These are phyloP conservation scores for Crocallis elinguaria DNA, from an alignment of 2,888 invertebrate species.

Conservation along the genomic window DNA sequence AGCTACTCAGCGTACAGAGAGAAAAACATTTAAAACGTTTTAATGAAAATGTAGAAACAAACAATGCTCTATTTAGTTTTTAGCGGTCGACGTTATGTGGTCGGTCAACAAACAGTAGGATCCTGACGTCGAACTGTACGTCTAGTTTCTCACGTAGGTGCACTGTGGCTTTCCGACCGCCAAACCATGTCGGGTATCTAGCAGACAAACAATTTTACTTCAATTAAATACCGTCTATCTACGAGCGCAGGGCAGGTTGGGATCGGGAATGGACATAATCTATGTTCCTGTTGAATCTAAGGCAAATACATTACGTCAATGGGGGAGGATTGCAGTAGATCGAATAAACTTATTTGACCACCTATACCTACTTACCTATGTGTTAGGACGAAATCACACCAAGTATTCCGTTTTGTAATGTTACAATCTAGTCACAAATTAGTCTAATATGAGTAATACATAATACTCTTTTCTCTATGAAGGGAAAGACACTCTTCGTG, in stretches of 20 bases:
- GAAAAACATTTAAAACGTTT: not conserved
- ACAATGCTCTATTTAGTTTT: constrained; percentile 27
- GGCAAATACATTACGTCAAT: constrained; percentile 4
- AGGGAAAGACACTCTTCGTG: too few species aligned
- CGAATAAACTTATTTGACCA: not conserved
- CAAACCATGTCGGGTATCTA: constrained; percentile 35
- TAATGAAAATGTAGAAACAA: constrained; percentile 16
- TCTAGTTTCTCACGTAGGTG: constrained; percentile 37
- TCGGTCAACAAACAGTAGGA: constrained; percentile 25
- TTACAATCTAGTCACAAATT: not conserved
- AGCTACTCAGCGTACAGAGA: not conserved
- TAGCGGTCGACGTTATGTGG: constrained; percentile 24
- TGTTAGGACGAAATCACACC: too few species aligned
- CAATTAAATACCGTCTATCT: constrained; percentile 39
- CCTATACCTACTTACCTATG: too few species aligned
- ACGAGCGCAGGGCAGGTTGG: constrained; percentile 9
- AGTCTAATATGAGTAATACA: too few species aligned
- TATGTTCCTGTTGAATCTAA: constrained; percentile 1
- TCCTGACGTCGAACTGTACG: constrained; percentile 29
- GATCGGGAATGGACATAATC: not conserved
- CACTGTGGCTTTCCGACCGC: constrained; percentile 29
- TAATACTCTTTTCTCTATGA: too few species aligned
- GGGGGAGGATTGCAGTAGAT: not conserved
- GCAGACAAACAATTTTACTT: constrained; percentile 42
- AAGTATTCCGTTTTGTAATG: too few species aligned